phyloP scores from a whole-genome alignment of 1,140 invertebrate genomes.

The Saccostrea glomerata region DNA sequence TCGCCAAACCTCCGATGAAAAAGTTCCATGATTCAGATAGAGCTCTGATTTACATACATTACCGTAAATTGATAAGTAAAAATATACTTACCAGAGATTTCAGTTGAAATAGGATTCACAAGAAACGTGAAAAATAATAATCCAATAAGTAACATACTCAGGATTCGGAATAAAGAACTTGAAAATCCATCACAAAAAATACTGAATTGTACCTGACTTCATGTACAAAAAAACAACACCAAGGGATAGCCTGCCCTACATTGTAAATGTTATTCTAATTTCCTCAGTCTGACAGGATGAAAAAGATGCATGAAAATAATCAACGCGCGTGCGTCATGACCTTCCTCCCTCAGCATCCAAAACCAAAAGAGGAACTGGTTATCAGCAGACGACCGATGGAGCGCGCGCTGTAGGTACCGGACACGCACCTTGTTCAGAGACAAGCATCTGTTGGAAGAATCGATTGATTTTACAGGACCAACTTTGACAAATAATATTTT shows the following conservation, averaged over 20 bases:
- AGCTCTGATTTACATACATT: not conserved
- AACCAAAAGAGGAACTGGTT: slow-evolving; percentile 28
- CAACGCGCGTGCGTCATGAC: slow-evolving; percentile 32
- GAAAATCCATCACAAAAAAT: slow-evolving; percentile 25
- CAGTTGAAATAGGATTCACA: slow-evolving; percentile 21
- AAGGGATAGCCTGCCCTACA: not conserved
- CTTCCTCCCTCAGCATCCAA: slow-evolving; percentile 34
- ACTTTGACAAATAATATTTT: not conserved
- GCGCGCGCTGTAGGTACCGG: slow-evolving; percentile 12
- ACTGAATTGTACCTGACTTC: not conserved
- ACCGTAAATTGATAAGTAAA: slow-evolving; percentile 22
- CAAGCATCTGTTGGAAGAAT: slow-evolving; percentile 26
- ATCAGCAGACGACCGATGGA: slow-evolving; percentile 3
- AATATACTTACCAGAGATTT: slow-evolving; percentile 6
- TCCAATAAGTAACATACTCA: slow-evolving; percentile 22
- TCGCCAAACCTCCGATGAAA: not conserved
- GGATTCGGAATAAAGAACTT: not conserved
- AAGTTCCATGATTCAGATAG: not conserved
- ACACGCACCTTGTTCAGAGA: not conserved
- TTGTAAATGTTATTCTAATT: slow-evolving; percentile 26
- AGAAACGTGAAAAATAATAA: slow-evolving; percentile 21
- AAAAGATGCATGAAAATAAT: slow-evolving; percentile 30
- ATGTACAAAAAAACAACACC: not conserved
- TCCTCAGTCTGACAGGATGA: slow-evolving; percentile 34
- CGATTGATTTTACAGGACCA: slow-evolving; percentile 19